Conservation (phyloP, 2,797 vertebrate species). For the Erethizon dorsatum region DNA sequence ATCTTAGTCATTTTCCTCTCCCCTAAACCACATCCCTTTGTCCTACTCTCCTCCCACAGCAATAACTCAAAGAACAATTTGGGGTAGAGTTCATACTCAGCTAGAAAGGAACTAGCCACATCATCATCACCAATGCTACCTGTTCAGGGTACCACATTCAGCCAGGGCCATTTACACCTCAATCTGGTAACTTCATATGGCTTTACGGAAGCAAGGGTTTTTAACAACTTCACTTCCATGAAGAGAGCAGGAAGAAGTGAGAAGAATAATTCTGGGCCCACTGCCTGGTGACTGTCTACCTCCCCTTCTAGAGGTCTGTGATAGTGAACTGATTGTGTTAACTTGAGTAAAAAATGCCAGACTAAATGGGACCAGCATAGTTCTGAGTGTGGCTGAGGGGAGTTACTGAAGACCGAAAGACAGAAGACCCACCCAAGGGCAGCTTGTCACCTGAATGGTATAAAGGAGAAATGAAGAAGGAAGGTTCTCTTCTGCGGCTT, state of each 20-base stretch:
- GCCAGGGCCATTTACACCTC: neutral
- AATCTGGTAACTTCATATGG: neutral
- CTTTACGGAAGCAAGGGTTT: neutral
- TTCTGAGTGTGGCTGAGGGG: neutral
- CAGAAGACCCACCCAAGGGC: neutral
- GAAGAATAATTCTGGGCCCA: neutral
- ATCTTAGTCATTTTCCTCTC: neutral
- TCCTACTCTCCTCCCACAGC: neutral
- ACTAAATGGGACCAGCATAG: neutral
- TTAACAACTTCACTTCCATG: slow-evolving; percentile 12
- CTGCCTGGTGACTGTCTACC: neutral
- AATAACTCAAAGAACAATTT: slow-evolving; percentile 20
- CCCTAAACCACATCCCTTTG: neutral
- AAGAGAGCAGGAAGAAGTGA: neutral
- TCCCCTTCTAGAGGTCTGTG: neutral
- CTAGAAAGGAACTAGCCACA: slow-evolving; percentile 9
- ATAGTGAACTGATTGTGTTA: neutral
- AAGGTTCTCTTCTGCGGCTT: neutral
- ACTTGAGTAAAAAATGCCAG: neutral
- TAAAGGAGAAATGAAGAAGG: neutral
- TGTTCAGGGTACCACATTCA: neutral
- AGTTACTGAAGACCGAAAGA: neutral
- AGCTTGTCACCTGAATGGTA: neutral
- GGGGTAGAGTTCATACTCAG: slow-evolving; percentile 5
- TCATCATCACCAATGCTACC: neutral